phyloP scores from a whole-genome alignment of 2,113 vertebrate genomes.

The human (Homo sapiens) region DNA sequence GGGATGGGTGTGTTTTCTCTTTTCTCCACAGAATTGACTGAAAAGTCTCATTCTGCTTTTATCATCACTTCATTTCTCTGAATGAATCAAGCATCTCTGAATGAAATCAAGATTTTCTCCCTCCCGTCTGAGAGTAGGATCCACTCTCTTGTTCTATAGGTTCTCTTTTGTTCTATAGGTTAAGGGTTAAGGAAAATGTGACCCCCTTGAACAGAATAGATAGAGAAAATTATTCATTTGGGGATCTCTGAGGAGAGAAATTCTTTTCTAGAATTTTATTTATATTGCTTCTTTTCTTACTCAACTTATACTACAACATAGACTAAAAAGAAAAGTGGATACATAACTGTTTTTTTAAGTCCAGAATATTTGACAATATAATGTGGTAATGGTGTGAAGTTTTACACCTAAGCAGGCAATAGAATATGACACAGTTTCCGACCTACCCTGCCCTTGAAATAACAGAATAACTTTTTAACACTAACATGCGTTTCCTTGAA shows the following conservation, averaged over 20 bases:
- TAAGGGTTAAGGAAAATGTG: constrained; percentile 18
- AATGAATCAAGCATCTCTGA: background rate
- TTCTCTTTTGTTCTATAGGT: background rate
- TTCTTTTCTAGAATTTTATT: constrained; percentile 32
- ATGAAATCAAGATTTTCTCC: background rate
- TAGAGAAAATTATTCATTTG: background rate
- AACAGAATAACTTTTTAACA: constrained; percentile 34
- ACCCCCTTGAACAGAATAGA: background rate
- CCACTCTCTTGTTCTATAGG: background rate
- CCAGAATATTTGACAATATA: background rate
- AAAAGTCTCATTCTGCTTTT: background rate
- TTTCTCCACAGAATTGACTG: background rate
- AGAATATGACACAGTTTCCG: background rate
- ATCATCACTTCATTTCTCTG: background rate
- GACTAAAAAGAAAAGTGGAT: background rate
- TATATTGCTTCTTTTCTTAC: background rate
- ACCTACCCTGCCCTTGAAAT: background rate
- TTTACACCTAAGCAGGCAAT: background rate
- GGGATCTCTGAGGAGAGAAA: background rate
- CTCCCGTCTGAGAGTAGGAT: background rate
- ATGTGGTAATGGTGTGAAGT: background rate
- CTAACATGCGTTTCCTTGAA: constrained; percentile 2
- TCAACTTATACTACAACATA: background rate
- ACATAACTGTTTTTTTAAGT: background rate
- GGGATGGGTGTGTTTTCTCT: background rate